Conservation (phyloP, 53 echinoderm and acorn worm genomes). For the Arbacia lixula region DNA sequence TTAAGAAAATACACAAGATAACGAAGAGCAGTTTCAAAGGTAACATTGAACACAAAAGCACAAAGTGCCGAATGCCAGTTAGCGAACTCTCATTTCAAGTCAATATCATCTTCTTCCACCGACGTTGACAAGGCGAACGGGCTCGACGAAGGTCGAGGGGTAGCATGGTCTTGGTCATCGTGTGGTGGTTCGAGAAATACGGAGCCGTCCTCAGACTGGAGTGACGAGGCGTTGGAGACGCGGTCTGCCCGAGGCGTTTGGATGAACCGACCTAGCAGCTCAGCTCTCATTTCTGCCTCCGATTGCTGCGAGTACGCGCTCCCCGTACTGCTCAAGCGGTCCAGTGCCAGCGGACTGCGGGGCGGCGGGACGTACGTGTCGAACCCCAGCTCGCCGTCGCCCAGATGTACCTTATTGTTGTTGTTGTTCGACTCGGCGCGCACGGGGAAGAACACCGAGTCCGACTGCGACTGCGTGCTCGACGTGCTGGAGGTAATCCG, state of each 20-base stretch:
- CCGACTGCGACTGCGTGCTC: conserved; percentile 72
- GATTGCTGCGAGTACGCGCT: conserved; percentile 68
- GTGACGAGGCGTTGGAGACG: conserved; percentile 55
- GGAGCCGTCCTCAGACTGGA: conserved; percentile 74
- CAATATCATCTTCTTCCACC: conserved; percentile 94
- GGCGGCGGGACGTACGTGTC: conserved; percentile 54
- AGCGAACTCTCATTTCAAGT: conserved; percentile 71
- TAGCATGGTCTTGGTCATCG: conserved; percentile 6
- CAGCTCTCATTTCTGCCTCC: conserved; percentile 89
- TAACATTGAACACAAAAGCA: too few relatives aligned
- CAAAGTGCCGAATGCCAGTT: too few relatives aligned
- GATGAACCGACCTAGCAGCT: conserved; percentile 83
- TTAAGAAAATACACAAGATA: not conserved
- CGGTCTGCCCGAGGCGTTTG: conserved; percentile 67
- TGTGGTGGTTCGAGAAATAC: conserved; percentile 60
- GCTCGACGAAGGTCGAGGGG: conserved; percentile 33
- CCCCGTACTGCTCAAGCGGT: conserved; percentile 55
- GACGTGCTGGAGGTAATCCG: conserved; percentile 70
- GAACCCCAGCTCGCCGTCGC: conserved; percentile 52
- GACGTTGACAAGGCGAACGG: conserved; percentile 92
- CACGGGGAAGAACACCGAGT: conserved; percentile 74
- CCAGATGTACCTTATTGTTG: conserved; percentile 23
- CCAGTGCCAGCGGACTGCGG: conserved; percentile 60
- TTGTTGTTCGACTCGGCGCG: conserved; percentile 41
- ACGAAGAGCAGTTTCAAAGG: not conserved